These are phyloP conservation scores for Piaya cayana DNA, from an alignment of 2,113 vertebrate species.

Conservation along the genomic window DNA sequence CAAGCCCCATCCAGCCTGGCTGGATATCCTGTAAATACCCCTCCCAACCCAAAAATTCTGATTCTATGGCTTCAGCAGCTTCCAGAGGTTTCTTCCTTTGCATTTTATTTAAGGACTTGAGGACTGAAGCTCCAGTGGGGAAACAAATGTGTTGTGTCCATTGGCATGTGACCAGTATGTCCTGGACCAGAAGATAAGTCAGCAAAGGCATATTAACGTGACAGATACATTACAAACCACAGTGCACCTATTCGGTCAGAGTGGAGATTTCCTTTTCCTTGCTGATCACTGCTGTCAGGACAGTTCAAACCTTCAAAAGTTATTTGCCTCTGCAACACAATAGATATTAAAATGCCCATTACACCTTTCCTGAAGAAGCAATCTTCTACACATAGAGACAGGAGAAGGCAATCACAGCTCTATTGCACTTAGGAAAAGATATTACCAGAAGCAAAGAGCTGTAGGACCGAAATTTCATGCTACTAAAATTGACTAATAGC, in stretches of 20 bases:
- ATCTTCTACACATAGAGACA: not conserved
- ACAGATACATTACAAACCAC: not conserved
- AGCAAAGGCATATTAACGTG: not conserved
- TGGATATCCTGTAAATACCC: no score
- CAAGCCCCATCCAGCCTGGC: no score
- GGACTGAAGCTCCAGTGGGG: not conserved
- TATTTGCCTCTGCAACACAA: constrained; percentile 18
- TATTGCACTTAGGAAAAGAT: not conserved
- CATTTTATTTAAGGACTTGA: not conserved
- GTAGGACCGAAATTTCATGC: constrained; percentile 15
- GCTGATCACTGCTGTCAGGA: not conserved
- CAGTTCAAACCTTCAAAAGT: not conserved
- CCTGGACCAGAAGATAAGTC: not conserved
- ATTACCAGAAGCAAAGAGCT: constrained; percentile 17
- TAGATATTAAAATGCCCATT: constrained; percentile 46
- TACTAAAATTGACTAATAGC: constrained; percentile 30
- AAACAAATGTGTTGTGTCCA: not conserved
- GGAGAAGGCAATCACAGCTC: constrained; percentile 18
- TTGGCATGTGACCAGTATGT: not conserved
- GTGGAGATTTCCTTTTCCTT: not conserved
- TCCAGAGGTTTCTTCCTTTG: not conserved
- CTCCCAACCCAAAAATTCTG: no score
- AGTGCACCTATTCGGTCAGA: not conserved
- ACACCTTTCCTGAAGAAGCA: constrained; percentile 26
- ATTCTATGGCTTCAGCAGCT: not conserved